Conservation (phyloP, 2,888 invertebrate species). For the Glomeris marginata region DNA sequence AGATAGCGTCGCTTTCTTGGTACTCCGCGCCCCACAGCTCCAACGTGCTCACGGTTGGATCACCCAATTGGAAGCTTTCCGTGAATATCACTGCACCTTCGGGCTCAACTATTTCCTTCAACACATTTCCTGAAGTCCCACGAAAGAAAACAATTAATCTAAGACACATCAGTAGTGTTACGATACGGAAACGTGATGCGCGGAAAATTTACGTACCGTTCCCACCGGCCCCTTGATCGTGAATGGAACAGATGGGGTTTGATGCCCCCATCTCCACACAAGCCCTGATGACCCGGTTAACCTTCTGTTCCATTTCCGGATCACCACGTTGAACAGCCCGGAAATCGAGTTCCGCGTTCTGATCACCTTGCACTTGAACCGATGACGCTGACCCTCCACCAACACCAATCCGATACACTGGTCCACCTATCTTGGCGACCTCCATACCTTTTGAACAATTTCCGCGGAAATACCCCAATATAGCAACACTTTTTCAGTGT, state of each 20-base stretch:
- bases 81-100: conserved; percentile 81
- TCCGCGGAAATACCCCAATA: background rate
- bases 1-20: conserved; percentile 84
- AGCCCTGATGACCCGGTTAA: conserved; percentile 82
- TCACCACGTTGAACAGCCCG: conserved; percentile 94
- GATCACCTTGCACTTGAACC: conserved; percentile 81
- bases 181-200: too few relatives aligned
- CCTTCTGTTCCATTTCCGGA: conserved; percentile 97
- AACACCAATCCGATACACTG: conserved; percentile 93
- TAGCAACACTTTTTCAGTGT: too few relatives aligned
- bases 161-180: too few relatives aligned
- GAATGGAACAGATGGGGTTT: conserved; percentile 89
- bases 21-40: conserved; percentile 99
- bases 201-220: background rate
- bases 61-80: conserved; percentile 74
- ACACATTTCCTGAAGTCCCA: conserved; percentile 69
- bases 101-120: conserved; percentile 93
- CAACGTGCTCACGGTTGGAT: conserved; percentile 79
- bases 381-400: conserved; percentile 98
- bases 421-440: conserved; percentile 90
- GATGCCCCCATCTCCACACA: conserved; percentile 65
- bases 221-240: conserved; percentile 99
- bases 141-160: too few relatives aligned
- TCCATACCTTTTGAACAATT: conserved; percentile 48
- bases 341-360: conserved; percentile 74